These are phyloP conservation scores for Buteo buteo DNA, from an alignment of 2,113 vertebrate species.

Conservation along the genomic window DNA sequence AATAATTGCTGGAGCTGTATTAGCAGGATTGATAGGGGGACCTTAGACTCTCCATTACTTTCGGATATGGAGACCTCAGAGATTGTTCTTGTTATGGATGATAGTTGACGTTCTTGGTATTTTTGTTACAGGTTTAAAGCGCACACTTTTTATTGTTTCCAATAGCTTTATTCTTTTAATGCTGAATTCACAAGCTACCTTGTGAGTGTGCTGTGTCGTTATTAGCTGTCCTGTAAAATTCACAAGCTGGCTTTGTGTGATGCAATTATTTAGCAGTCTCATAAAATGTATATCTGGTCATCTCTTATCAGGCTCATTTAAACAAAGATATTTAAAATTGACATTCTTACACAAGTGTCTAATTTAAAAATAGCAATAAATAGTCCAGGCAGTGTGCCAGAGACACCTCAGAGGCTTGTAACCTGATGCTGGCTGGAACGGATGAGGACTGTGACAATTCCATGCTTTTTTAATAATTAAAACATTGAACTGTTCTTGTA, in stretches of 20 bases:
- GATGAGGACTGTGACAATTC: constrained; percentile 41
- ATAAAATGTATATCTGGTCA: constrained; percentile 71
- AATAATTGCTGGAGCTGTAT: constrained; percentile 32
- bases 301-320: constrained; percentile 71
- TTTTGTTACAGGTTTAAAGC: constrained; percentile 50
- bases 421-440: constrained; percentile 38
- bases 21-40: constrained; percentile 27
- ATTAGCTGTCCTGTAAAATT: constrained; percentile 59
- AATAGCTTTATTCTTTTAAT: constrained; percentile 46
- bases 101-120: background rate
- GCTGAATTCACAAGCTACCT: constrained; percentile 43
- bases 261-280: constrained; percentile 64
- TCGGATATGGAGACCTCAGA: background rate
- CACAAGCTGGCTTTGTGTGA: constrained; percentile 11
- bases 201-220: background rate
- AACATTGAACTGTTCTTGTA: background rate
- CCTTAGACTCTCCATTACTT: constrained; percentile 17
- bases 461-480: constrained; percentile 58
- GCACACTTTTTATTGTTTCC: constrained; percentile 15
- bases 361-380: constrained; percentile 77
- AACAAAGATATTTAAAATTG: constrained; percentile 65
- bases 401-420: constrained; percentile 57
- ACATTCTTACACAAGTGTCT: constrained; percentile 64
- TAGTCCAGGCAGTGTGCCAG: constrained; percentile 52
- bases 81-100: background rate